Base-by-base conservation (phyloP, 2,113 vertebrate species). In the Lamprotornis superbus region DNA sequence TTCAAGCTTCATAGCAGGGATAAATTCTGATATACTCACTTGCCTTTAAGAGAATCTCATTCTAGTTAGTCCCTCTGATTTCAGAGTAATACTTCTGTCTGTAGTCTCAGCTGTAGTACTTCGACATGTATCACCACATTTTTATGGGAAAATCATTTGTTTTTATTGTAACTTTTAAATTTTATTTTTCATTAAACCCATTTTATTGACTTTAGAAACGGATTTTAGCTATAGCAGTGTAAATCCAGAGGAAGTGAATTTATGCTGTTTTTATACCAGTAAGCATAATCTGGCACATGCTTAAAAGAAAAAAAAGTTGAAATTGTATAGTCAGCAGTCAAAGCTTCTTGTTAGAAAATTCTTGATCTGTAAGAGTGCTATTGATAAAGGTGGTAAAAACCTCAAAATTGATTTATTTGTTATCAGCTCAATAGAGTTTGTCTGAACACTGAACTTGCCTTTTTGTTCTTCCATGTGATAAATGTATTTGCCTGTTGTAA, bases 361-460 rank as follows among this genome's bases (percentile, higher is more conserved):
- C 67, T 93, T 8, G 15, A 83, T 95, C 68, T 92, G 28, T 90
- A 79, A 56, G 76, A 95, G 78, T 61, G 55, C 52, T 96, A 97
- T 96, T 91, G 94, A 90, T 95, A 96, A 91, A 94, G 92, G 39
- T 90, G 50, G 64, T 97, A 90, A 95, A 89, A 83, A 15, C 78
- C 69, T 94, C 78, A 83, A 59, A 75, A 97, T 95, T 96, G 92
- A 97, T 93, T 93, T 85, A 93, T 94, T 90, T 95, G 59, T 87
- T 97, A 94, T 95, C 91, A 96, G 64, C 80, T 97, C 93, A 90
- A 87, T 97, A 82, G 49, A 67, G 87, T 95, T 96, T 90, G 68
- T 93, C 56, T 95, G 81, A 95, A 82, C 57, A 94, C 50, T 68
- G 87, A 68, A 94, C 60, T 87, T 90, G 49, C 75, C 75, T 86